Evolutionary conservation across 1,140 invertebrate species (phyloP), one percentile per base, ranked within the genome.

Genomic region (Cydia pomonella): DNA sequence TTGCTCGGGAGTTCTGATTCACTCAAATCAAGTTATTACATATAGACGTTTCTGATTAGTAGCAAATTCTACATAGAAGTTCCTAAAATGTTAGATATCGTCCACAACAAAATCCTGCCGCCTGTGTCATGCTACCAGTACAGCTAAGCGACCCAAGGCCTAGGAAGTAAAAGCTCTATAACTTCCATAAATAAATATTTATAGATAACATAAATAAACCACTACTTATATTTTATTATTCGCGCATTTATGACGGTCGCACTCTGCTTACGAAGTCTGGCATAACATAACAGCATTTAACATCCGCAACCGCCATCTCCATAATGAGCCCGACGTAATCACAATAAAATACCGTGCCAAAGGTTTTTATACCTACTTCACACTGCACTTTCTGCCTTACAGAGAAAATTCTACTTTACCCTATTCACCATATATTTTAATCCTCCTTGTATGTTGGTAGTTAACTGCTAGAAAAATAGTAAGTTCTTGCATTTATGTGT

Each of bases 221-320:
- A 38, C 33, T 38, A 47, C 1, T 5, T 41, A 41, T 47, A 16
- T 47, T 16, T 16, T 16, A 16, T 47, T 16, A 16, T 13, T 47
- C 3, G 16, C 44, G 12, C 16, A 47, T 47, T 47, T 47, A 16
- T 16, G 44, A 47, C 44, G 23, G 50, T 82, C 16, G n/a, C 50
- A 53, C 50, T 18, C n/a, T n/a, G 16, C 50, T 53, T 53, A 53
- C n/a, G 50, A 53, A 9, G 16, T 53, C 16, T 53, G 50, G 16
- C 50, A 53, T 53, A 53, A 53, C 50, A 53, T 53, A 53, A 53
- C 50, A 18, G 50, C n/a, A 21, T 53, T 53, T 53, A 53, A 53
- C n/a, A 21, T 53, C 50, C 50, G 18, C 16, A 16, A 21, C 6
- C 50, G 50, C 50, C 16, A 7, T 53, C 44, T 47, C 44, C 44